Conservation (phyloP, 2,113 vertebrate species). For the Salvelinus alpinus region DNA sequence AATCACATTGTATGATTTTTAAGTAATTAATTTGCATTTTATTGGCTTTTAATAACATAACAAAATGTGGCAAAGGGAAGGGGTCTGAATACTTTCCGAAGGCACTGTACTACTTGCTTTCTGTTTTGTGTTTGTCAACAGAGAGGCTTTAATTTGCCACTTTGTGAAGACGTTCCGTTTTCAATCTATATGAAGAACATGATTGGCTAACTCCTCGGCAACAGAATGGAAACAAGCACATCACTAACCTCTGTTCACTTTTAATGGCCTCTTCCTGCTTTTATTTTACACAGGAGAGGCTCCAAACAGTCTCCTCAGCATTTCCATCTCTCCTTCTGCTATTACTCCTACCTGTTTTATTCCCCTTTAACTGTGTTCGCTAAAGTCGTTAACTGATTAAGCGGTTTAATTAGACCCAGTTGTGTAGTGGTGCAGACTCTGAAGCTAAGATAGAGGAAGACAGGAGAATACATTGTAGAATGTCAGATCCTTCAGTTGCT, state of each 20-base stretch:
- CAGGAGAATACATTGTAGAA: background rate
- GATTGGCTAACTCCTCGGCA: slow-evolving; percentile 59
- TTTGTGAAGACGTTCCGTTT: slow-evolving; percentile 57
- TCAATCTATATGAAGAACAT: slow-evolving; percentile 57
- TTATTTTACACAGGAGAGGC: slow-evolving; percentile 76
- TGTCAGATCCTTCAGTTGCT: background rate
- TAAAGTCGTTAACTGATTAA: slow-evolving; percentile 79
- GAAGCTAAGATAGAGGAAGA: slow-evolving; percentile 2
- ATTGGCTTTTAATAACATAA: no score
- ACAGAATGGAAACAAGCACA: slow-evolving; percentile 58
- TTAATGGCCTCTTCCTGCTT: slow-evolving; percentile 69
- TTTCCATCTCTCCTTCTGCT: slow-evolving; percentile 55
- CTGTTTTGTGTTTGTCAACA: slow-evolving; percentile 39
- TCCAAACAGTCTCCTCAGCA: slow-evolving; percentile 72
- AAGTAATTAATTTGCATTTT: no score
- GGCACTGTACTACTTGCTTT: slow-evolving; percentile 1
- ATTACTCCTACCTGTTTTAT: slow-evolving; percentile 72
- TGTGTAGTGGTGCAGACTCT: slow-evolving; percentile 52
- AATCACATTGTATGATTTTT: no score
- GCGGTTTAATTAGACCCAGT: slow-evolving; percentile 77
- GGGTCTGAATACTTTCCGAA: no score
- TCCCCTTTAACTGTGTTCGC: slow-evolving; percentile 75
- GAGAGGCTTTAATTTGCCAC: slow-evolving; percentile 66
- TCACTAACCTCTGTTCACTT: slow-evolving; percentile 56
- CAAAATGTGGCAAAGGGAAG: no score